Evolutionary conservation across 2,888 invertebrate species (phyloP).

Genomic region (Leptinotarsa juncta): DNA sequence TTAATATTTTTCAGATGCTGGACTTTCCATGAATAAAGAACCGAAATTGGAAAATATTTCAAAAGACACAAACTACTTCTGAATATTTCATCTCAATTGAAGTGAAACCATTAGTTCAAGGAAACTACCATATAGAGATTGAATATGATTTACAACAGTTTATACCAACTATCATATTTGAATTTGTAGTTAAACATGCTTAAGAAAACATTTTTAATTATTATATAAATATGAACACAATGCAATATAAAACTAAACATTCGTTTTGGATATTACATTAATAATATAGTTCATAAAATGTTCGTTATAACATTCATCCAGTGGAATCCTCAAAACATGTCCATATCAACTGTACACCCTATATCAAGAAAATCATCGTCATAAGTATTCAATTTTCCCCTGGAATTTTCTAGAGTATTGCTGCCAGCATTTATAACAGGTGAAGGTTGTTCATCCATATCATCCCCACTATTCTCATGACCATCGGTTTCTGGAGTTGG

Average conservation of each 20-base stretch:
- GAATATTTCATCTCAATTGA: not conserved
- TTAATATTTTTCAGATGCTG: constrained; percentile 41
- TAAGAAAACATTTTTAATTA: too few species aligned
- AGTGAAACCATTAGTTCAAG: too few species aligned
- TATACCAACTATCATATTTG: too few species aligned
- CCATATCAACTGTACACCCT: constrained; percentile 79
- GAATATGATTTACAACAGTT: too few species aligned
- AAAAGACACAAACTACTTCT: not conserved
- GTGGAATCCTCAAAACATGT: constrained; percentile 62
- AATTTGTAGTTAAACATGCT: too few species aligned
- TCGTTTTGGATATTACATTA: too few species aligned
- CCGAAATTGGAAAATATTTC: not conserved
- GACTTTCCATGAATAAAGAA: constrained; percentile 38
- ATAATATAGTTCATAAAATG: too few species aligned
- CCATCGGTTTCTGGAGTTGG: constrained; percentile 85
- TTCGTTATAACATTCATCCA: not conserved
- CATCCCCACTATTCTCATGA: constrained; percentile 73
- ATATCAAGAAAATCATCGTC: constrained; percentile 82
- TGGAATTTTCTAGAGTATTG: constrained; percentile 35
- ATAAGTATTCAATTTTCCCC: constrained; percentile 64
- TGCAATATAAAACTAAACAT: too few species aligned
- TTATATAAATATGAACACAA: too few species aligned
- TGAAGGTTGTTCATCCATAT: constrained; percentile 53
- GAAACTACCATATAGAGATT: too few species aligned
- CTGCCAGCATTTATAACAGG: constrained; percentile 30